Conservation (phyloP, 2,113 vertebrate species). For the Petrocephalus zakoni region DNA sequence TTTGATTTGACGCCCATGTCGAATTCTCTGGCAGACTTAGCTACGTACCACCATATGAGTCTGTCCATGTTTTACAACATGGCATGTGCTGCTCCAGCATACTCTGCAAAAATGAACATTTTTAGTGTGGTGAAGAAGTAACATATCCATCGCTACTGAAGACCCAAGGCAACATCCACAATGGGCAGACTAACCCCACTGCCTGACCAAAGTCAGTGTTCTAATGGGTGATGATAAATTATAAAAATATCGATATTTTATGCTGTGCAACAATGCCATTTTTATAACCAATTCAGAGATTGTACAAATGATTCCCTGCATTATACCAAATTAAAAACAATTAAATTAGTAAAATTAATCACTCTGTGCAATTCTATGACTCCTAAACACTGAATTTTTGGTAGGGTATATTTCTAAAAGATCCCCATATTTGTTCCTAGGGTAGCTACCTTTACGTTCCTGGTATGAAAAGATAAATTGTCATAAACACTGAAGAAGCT, state of each 20-base stretch:
- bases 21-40: not conserved
- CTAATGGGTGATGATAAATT: not conserved
- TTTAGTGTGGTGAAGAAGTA: not conserved
- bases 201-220: not conserved
- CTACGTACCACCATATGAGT: not conserved
- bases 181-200: not conserved
- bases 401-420: not conserved
- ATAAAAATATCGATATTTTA: not conserved
- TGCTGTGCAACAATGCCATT: not conserved
- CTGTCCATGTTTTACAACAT: not conserved
- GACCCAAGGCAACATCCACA: not conserved
- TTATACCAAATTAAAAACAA: not conserved
- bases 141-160: not conserved
- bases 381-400: not conserved
- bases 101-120: not conserved
- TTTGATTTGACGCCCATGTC: not conserved
- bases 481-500: not conserved
- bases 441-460: not conserved
- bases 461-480: not conserved
- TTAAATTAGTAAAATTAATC: not conserved
- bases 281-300: too few relatives aligned
- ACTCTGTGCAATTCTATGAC: not conserved
- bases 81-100: not conserved
- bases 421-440: not conserved
- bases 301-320: not conserved